A percentile compares a stretch with the other conserved stretches of the same genome.
These are phyloP conservation scores for Charaxes varanes DNA, from an alignment of 1,140 invertebrate genomes.

Conservation along the genomic window DNA sequence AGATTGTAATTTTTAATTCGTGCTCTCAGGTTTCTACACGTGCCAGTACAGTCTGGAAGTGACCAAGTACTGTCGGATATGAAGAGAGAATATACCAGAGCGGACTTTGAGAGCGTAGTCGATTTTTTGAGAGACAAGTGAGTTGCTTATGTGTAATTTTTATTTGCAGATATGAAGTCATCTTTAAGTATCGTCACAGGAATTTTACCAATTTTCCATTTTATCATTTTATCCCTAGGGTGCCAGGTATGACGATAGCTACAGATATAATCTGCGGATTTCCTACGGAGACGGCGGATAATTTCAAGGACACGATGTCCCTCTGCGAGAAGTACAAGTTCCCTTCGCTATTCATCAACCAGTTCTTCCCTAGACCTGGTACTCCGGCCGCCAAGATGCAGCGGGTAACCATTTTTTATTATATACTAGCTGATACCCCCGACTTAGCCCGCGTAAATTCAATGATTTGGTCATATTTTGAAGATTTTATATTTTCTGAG, in stretches of 20 bases:
- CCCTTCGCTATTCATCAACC: conserved; percentile 97
- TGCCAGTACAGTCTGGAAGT: conserved; percentile 97
- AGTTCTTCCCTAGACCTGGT: conserved; percentile 96
- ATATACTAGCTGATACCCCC: too few species aligned
- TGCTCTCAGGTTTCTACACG: conserved; percentile 88
- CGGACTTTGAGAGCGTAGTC: conserved; percentile 93
- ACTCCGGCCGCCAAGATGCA: conserved; percentile 95
- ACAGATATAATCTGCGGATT: conserved; percentile 99
- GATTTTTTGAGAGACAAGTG: conserved; percentile 86
- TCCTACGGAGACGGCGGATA: conserved; percentile 93
- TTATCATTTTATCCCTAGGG: conserved; percentile 69
- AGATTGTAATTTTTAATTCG: neutral
- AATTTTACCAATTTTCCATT: too few species aligned
- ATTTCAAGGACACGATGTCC: conserved; percentile 92
- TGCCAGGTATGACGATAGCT: conserved; percentile 93
- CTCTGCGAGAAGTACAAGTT: conserved; percentile 93
- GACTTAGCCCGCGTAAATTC: too few species aligned
- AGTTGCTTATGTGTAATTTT: conserved; percentile 16
- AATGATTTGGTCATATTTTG: too few species aligned
- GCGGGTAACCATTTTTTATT: conserved; percentile 55
- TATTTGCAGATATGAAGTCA: too few species aligned
- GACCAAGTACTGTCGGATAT: conserved; percentile 95
- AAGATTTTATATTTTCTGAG: too few species aligned
- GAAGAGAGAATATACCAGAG: conserved; percentile 94
- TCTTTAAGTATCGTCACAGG: too few species aligned